Evolutionary conservation across 2,797 vertebrate genomes (phyloP).

Genomic region (Sebastes hubbsi): DNA sequence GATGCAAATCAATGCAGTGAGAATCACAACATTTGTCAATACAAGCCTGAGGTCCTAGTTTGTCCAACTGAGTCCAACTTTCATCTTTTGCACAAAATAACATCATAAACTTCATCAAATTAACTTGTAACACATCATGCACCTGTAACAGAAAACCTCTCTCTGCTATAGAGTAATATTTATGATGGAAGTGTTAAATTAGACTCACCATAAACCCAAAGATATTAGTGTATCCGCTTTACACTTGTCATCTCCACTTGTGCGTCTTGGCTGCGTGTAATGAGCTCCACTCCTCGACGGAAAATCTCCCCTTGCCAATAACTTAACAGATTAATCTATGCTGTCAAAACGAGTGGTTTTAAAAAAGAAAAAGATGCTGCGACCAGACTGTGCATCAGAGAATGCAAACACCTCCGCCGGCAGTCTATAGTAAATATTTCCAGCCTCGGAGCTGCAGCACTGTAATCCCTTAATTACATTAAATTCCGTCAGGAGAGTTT

Average conservation of each 20-base stretch:
- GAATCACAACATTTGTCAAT: background rate
- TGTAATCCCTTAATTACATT: conserved; percentile 86
- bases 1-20: background rate
- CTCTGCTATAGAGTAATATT: background rate
- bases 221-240: background rate
- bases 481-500: conserved; percentile 81
- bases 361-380: background rate
- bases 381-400: conserved; percentile 14
- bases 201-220: conserved; percentile 56
- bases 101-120: background rate
- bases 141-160: background rate
- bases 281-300: conserved; percentile 1
- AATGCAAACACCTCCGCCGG: conserved; percentile 35
- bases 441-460: conserved; percentile 58
- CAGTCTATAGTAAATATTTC: conserved; percentile 56
- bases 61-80: background rate
- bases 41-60: background rate
- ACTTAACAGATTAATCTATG: conserved; percentile 2
- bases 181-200: background rate
- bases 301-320: background rate
- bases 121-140: background rate
- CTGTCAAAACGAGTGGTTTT: conserved; percentile 12
- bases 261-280: conserved; percentile 48
- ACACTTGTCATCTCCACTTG: conserved; percentile 52
- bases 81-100: background rate